These are phyloP conservation scores for Alouatta palliata DNA, from an alignment of 2,113 vertebrate genomes.

Conservation along the genomic window DNA sequence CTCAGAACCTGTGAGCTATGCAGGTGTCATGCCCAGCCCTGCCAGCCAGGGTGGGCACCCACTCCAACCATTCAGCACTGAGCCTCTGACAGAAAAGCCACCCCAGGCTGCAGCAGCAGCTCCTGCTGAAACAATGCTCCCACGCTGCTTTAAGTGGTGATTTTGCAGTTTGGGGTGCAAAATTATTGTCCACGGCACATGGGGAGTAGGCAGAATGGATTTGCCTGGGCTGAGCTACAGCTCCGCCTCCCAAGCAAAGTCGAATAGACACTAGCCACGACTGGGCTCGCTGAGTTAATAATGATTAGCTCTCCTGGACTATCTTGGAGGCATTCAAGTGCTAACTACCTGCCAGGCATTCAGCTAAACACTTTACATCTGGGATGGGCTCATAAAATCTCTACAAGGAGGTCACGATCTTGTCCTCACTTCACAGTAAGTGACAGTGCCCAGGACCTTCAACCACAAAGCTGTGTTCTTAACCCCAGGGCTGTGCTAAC, in stretches of 20 bases:
- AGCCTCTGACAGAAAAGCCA: not conserved
- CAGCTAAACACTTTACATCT: not conserved
- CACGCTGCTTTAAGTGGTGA: not conserved
- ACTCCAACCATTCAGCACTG: too few species aligned
- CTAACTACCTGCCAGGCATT: not conserved
- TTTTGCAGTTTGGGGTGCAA: constrained; percentile 8
- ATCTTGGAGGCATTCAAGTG: not conserved
- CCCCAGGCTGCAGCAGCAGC: not conserved
- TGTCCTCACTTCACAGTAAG: not conserved
- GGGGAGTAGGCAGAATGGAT: not conserved
- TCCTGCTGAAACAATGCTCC: not conserved
- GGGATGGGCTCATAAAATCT: not conserved
- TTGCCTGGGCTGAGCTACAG: not conserved
- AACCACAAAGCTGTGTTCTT: not conserved
- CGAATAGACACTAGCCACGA: not conserved
- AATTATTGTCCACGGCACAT: not conserved
- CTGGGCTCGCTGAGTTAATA: not conserved
- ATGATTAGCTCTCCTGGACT: not conserved
- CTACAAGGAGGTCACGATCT: not conserved
- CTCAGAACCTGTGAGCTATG: not conserved
- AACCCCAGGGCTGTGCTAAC: not conserved
- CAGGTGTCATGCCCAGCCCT: not conserved
- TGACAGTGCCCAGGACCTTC: not conserved
- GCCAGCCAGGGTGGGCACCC: not conserved
- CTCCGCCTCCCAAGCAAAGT: not conserved